These are phyloP conservation scores for Oligia strigilis DNA, from an alignment of 2,888 invertebrate species.

Conservation along the genomic window DNA sequence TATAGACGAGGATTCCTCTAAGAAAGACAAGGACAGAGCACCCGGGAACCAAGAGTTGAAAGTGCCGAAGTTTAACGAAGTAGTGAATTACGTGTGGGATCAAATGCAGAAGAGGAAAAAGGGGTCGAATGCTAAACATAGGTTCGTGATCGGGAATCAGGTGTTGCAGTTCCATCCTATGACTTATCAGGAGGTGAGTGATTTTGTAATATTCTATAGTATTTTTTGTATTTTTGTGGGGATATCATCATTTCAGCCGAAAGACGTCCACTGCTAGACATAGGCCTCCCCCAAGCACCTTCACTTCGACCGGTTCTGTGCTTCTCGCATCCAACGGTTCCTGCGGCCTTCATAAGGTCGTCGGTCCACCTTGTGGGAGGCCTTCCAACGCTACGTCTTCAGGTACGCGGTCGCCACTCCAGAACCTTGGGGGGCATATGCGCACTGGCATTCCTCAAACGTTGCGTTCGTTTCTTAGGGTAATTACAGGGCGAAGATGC, in stretches of 20 bases:
- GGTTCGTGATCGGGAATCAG: conserved; percentile 92
- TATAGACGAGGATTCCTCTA: conserved; percentile 82
- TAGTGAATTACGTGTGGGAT: conserved; percentile 93
- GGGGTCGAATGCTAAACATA: conserved; percentile 89
- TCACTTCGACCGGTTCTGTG: too few species aligned
- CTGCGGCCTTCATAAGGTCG: too few species aligned
- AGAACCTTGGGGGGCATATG: too few species aligned
- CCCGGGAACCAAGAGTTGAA: conserved; percentile 80
- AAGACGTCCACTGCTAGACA: too few species aligned
- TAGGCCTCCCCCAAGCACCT: too few species aligned
- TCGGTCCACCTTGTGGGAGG: too few species aligned
- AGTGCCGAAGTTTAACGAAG: conserved; percentile 93
- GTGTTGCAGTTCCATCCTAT: conserved; percentile 93
- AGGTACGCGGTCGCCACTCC: too few species aligned
- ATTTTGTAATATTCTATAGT: not conserved
- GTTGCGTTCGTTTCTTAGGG: too few species aligned
- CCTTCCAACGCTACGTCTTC: too few species aligned
- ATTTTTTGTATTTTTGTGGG: not conserved
- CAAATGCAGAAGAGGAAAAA: conserved; percentile 92
- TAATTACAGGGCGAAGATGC: too few species aligned
- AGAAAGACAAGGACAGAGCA: conserved; percentile 81
- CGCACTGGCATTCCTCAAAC: too few species aligned
- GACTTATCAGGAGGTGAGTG: conserved; percentile 93
- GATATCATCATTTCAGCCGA: not conserved
- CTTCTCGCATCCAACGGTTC: too few species aligned